Evolutionary conservation across 2,113 vertebrate genomes (phyloP), one percentile per base, ranked within the genome.

Genomic region (Myxocyprinus asiaticus): DNA sequence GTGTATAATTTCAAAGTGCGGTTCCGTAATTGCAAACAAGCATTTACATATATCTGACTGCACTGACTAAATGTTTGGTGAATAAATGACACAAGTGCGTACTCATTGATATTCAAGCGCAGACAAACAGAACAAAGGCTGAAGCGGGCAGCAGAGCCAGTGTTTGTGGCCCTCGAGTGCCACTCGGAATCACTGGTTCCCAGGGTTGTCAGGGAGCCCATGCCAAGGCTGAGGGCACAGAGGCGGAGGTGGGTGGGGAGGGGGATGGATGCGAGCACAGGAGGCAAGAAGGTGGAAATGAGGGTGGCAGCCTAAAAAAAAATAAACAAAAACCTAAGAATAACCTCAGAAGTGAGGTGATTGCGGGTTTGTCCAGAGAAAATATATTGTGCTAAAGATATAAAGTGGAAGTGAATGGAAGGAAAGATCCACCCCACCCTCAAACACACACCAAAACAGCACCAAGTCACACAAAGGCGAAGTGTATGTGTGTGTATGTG

Each of bases 381-480:
- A 8, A 3, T 15, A 58, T 0, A 43, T 51, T 9, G 33, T 12
- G n/a, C 44, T 5, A 53, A 76, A 62, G 6, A 48, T 5, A 62
- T 51, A 50, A 62, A 51, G 67, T 44, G 12, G 53, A 55, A 5
- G 66, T 66, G 79, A 69, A n/a, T 42, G 4, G 53, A 79, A 77
- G n/a, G 58, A 22, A 62, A 75, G 67, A 50, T 92, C 91, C 90
- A 85, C 76, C 74, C 64, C 33, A 17, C 69, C 72, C 65, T 78
- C 71, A 59, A 67, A 78, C 67, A 92, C 92, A 93, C 94, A 93
- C 92, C 92, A 85, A 81, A 77, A 81, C 71, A 83, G 64, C 79
- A 80, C 67, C 77, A 77, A 83, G 62, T 70, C 79, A 78, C 78
- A 84, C 82, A 84, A 82, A 82, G 81, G 70, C 69, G 17, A 80